Evolutionary conservation across 2,797 vertebrate genomes (phyloP).

Genomic region (Fratercula arctica): DNA sequence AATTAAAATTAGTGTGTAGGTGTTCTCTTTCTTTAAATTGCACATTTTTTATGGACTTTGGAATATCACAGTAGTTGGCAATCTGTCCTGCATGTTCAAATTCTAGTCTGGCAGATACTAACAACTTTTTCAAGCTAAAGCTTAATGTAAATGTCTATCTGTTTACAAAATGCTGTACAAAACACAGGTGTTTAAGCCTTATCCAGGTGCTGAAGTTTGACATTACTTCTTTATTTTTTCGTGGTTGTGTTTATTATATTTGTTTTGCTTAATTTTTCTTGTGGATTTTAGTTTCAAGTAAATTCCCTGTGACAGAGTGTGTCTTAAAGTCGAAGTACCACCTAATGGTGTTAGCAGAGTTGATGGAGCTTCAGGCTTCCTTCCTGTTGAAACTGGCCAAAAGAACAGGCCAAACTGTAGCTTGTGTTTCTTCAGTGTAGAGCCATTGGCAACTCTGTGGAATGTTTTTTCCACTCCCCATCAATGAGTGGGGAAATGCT

Average conservation of each 20-base stretch:
- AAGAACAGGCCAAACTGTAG: conserved; percentile 23
- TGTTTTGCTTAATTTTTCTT: not conserved
- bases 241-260: not conserved
- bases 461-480: conserved; percentile 58
- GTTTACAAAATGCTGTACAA: not conserved
- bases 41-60: not conserved
- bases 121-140: not conserved
- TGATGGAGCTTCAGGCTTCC: conserved; percentile 40
- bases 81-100: not conserved
- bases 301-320: not conserved
- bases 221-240: not conserved
- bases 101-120: not conserved
- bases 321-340: conserved; percentile 30
- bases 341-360: conserved; percentile 58
- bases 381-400: conserved; percentile 41
- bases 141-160: not conserved
- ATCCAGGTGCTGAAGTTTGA: not conserved
- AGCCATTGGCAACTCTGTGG: conserved; percentile 8
- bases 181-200: not conserved
- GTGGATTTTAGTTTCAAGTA: not conserved
- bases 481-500: conserved; percentile 47
- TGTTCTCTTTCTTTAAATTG: not conserved
- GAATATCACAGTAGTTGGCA: not conserved
- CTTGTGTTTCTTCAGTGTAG: conserved; percentile 25
- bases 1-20: not conserved